Base-by-base conservation (phyloP, 2,113 vertebrate species). In the Calyptomena viridis region DNA sequence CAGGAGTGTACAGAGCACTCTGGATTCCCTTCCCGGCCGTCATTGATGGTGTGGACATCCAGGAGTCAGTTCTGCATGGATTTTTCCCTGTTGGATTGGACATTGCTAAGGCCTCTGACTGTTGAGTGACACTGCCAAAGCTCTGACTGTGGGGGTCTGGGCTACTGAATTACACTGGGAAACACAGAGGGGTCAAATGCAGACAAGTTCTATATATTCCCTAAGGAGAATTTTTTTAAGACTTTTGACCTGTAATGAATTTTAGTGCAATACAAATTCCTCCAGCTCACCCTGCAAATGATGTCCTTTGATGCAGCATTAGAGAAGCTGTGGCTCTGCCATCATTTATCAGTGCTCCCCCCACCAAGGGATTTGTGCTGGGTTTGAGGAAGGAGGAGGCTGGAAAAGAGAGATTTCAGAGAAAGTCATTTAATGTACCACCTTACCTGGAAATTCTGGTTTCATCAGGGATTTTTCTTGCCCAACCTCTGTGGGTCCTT, bases 51-150 rank as follows among this genome's bases (percentile, higher is more conserved):
- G 83, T 80, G 89, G 89, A 67, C 74, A 87, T 49, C 52, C 37
- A 21, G 89, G 95, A 95, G 53, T 92, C 93, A 94, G 86, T 72
- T 89, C 89, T 79, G 83, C 67, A 24, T n/a, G 69, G 64, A n/a
- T 27, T 47, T 33, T 60, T 28, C 17, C 52, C 52, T 84, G 42
- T 73, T 93, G 88, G 84, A 87, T 71, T 56, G 81, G 91, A 25
- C 49, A 30, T 17, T 74, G 64, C 49, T 80, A 5, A 79, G 83
- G 89, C 17, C 40, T 52, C 42, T 85, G 79, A 40, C 40, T 90
- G 25, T 9, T 71, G 46, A 55, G 5, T 55, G 44, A 30, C 35
- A 46, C 55, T 59, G 15, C 59, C 30, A 72, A n/a, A 72, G 42
- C 35, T 46, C 44, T 31, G 23, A 19, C 63, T 69, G 5, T 20